A percentile compares a stretch with the other conserved stretches of the same genome.
Evolutionary conservation across 1,140 invertebrate species (phyloP).

Genomic region (Fragariocoptes setiger): DNA sequence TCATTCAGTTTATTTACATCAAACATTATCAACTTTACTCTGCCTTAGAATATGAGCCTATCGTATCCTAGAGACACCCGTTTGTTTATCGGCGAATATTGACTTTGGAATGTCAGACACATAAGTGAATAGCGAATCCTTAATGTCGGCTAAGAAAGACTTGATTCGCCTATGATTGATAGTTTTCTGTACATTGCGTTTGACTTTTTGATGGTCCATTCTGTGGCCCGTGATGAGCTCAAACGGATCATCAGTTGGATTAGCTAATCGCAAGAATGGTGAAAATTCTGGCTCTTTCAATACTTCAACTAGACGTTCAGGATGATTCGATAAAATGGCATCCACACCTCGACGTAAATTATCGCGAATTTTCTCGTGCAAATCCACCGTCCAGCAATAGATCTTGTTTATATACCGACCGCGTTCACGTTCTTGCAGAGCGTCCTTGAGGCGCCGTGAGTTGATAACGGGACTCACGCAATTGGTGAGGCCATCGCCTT

Average conservation of each 20-base stretch:
- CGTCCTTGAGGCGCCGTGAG: not conserved
- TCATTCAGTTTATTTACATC: too few relatives aligned
- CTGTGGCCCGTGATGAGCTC: too few relatives aligned
- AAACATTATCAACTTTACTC: too few relatives aligned
- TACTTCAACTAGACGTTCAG: constrained; percentile 7
- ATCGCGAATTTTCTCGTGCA: constrained; percentile 3
- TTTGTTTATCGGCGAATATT: too few relatives aligned
- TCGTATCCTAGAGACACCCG: too few relatives aligned
- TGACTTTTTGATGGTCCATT: too few relatives aligned
- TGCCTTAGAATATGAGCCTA: too few relatives aligned
- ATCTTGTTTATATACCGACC: constrained; percentile 8
- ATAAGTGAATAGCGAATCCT: too few relatives aligned
- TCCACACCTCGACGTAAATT: constrained; percentile 8
- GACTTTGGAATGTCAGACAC: too few relatives aligned
- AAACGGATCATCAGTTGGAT: constrained; percentile 9
- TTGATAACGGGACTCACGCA: constrained; percentile 10
- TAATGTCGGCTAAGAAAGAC: too few relatives aligned
- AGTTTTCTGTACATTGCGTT: too few relatives aligned
- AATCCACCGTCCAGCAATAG: constrained; percentile 13
- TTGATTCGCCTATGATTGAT: too few relatives aligned
- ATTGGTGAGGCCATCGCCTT: constrained; percentile 13
- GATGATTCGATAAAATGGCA: constrained; percentile 12
- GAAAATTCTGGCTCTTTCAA: constrained; percentile 9
- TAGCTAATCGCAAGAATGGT: constrained; percentile 9
- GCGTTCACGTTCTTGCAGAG: not conserved